phyloP scores from a whole-genome alignment of 1,140 invertebrate species.

The Lepeophtheirus salmonis region DNA sequence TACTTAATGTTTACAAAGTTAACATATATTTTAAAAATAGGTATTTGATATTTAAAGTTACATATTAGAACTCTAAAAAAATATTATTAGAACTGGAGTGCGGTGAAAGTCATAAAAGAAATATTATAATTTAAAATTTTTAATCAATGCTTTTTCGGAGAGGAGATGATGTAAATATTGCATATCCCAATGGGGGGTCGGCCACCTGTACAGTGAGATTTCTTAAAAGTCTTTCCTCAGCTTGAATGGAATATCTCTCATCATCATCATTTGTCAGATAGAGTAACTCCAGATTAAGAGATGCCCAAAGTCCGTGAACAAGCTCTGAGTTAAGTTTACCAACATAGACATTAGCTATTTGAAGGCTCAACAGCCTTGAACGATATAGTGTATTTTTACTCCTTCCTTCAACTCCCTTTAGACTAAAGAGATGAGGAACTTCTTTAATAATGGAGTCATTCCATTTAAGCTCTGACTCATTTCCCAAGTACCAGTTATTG shows the following conservation, averaged over 20 bases:
- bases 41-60: too few relatives aligned
- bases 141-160: constrained; percentile 5
- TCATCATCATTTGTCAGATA: constrained; percentile 39
- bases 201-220: constrained; percentile 36
- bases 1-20: too few relatives aligned
- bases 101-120: too few relatives aligned
- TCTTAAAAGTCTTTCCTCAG: constrained; percentile 31
- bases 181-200: constrained; percentile 35
- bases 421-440: constrained; percentile 28
- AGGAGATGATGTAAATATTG: constrained; percentile 29
- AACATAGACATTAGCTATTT: constrained; percentile 28
- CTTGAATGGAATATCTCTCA: constrained; percentile 36
- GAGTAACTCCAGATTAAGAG: constrained; percentile 33
- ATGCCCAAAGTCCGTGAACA: constrained; percentile 34
- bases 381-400: constrained; percentile 24
- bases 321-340: constrained; percentile 30
- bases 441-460: constrained; percentile 27
- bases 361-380: constrained; percentile 29
- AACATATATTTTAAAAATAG: too few relatives aligned
- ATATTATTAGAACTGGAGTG: too few relatives aligned
- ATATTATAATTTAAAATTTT: too few relatives aligned
- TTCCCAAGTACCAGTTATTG: constrained; percentile 31
- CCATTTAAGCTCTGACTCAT: constrained; percentile 29
- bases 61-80: too few relatives aligned
- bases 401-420: constrained; percentile 26